These are phyloP conservation scores for Dasysyrphus tricinctus DNA, from an alignment of 2,888 invertebrate genomes.

Conservation along the genomic window DNA sequence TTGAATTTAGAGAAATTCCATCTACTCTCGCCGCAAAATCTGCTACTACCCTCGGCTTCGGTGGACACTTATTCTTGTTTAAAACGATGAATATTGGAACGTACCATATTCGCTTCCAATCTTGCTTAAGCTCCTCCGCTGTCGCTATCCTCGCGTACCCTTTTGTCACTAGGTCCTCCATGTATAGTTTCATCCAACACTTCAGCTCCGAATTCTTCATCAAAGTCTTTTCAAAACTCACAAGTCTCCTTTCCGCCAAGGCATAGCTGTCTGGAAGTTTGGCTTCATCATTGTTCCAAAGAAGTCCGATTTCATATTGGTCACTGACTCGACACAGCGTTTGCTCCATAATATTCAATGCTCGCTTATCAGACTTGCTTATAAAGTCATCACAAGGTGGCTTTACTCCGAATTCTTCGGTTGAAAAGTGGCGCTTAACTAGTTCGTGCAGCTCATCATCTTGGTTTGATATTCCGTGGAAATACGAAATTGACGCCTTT, in stretches of 20 bases:
- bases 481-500: constrained; percentile 5
- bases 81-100: not conserved
- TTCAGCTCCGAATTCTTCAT: not conserved
- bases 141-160: not conserved
- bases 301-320: constrained; percentile 26
- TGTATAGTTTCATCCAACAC: constrained; percentile 1
- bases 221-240: not conserved
- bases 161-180: not conserved
- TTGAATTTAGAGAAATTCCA: not conserved
- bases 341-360: constrained; percentile 24
- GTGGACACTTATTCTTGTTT: not conserved
- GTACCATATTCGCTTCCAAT: not conserved
- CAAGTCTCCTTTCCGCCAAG: not conserved
- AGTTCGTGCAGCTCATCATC: constrained; percentile 33
- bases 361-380: constrained; percentile 9
- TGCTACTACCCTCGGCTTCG: constrained; percentile 1
- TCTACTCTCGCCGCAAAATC: not conserved
- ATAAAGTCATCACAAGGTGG: constrained; percentile 11
- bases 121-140: not conserved
- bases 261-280: constrained; percentile 8
- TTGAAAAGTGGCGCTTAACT: constrained; percentile 38
- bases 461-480: constrained; percentile 8
- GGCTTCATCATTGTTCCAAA: constrained; percentile 23
- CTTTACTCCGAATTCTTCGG: constrained; percentile 45
- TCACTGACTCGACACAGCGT: constrained; percentile 4